Conservation (phyloP, 2,888 invertebrate species). For the Galerucella calmariensis region DNA sequence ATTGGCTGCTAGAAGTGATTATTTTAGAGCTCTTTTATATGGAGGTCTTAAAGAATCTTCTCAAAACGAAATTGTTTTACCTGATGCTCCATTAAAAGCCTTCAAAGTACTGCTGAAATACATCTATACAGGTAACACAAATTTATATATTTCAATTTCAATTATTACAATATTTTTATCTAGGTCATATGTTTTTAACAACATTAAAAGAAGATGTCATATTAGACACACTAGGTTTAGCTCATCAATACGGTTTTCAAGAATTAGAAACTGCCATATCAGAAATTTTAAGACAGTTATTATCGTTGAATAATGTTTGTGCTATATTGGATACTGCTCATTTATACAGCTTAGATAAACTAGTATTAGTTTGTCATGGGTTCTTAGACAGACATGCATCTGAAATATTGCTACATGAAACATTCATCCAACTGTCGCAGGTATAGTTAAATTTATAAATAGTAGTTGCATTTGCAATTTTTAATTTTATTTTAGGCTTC, state of each 20-base stretch:
- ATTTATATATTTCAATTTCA: too few relatives aligned
- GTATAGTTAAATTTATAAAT: conserved; percentile 66
- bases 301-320: conserved; percentile 91
- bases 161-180: conserved; percentile 21
- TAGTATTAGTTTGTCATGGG: conserved; percentile 84
- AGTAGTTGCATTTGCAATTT: not conserved
- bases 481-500: conserved; percentile 69
- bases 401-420: conserved; percentile 85
- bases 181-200: conserved; percentile 76
- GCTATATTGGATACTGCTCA: conserved; percentile 94
- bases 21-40: conserved; percentile 88
- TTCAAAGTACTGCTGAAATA: conserved; percentile 93
- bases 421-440: conserved; percentile 85
- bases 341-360: conserved; percentile 74
- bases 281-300: conserved; percentile 88
- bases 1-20: conserved; percentile 94
- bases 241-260: conserved; percentile 95
- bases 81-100: conserved; percentile 84
- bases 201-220: conserved; percentile 76
- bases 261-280: conserved; percentile 93
- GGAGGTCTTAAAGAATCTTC: conserved; percentile 82
- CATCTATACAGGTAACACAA: conserved; percentile 86
- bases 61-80: conserved; percentile 84
- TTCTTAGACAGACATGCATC: conserved; percentile 92
- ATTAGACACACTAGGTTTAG: conserved; percentile 82